Base-by-base conservation (phyloP, 2,888 invertebrate genomes). In the Phyllotreta cruciferae region DNA sequence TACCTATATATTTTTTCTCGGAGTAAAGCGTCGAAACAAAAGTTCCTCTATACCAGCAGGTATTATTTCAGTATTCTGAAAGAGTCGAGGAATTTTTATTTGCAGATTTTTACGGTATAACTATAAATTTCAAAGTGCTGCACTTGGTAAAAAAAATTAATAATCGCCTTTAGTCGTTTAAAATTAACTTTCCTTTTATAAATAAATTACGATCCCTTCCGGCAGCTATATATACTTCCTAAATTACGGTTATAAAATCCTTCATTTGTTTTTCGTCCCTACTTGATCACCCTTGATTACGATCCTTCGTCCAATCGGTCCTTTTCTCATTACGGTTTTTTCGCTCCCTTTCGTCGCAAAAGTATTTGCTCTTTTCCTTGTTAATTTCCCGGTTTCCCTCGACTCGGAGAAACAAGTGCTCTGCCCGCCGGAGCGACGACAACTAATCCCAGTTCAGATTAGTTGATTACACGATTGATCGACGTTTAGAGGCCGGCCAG, bases 191-290 rank as follows among this genome's bases (percentile, higher is more conserved):
- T 37, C 52, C 4, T 14, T 42, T 58, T 52, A 58, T 58, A 58
- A 52, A 58, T 58, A 58, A 58, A 58, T 58, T 58, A 58, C 41
- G n/a, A 36, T 8, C 52, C 58, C 47, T 58, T n/a, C 4, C n/a
- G 13, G 13, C 11, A 10, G 10, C 44, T 41, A 52, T 52, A 58
- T 52, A 24, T 24, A 58, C n/a, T 24, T 36, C 13, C 36, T 42
- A 58, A 14, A 58, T 58, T 10, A 44, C 58, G 35, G 52, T 34
- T 35, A n/a, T 58, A 58, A 58, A 58, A 56, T 45, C 13, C 24
- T 14, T 58, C 42, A 52, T 58, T 58, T 52, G 44, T 52, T 58
- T 57, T 58, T 52, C 44, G 42, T 58, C 36, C 41, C 58, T 56
- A 44, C 37, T 52, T 58, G 50, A 35, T 57, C 39, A 10, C 49